Conservation (phyloP, 2,888 invertebrate species). For the Leucania comma region DNA sequence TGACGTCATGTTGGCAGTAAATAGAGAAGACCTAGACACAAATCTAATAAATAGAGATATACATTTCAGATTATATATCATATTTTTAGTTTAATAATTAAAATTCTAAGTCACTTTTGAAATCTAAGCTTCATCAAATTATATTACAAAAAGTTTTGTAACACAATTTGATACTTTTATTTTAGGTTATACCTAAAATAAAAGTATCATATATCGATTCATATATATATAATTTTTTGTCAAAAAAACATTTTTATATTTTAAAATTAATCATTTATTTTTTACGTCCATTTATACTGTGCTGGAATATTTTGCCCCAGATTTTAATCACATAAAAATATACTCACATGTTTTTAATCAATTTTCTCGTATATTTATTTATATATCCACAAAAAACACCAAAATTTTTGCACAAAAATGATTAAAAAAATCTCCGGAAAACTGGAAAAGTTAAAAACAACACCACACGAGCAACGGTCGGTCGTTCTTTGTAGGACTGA, state of each 20-base stretch:
- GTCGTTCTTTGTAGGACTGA: constrained; percentile 58
- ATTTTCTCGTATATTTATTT: background rate
- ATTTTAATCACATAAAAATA: background rate
- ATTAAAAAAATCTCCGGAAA: background rate
- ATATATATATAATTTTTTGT: background rate
- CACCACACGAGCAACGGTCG: constrained; percentile 53
- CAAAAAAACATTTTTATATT: background rate
- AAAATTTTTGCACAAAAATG: background rate
- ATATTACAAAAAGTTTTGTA: too few relatives aligned
- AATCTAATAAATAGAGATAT: constrained; percentile 20
- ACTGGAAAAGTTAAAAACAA: constrained; percentile 22
- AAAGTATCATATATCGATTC: too few relatives aligned
- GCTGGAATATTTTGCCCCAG: background rate
- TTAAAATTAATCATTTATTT: background rate
- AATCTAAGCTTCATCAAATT: too few relatives aligned
- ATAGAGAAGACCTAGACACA: constrained; percentile 44
- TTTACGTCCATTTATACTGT: background rate
- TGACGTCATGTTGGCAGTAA: constrained; percentile 61
- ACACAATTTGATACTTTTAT: background rate
- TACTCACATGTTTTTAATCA: constrained; percentile 48
- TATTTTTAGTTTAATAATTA: background rate
- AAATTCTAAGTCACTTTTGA: background rate
- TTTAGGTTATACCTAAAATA: too few relatives aligned
- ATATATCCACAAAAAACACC: constrained; percentile 15
- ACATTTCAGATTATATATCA: background rate